phyloP scores from a whole-genome alignment of 1,140 invertebrate genomes.

The Diprion similis region DNA sequence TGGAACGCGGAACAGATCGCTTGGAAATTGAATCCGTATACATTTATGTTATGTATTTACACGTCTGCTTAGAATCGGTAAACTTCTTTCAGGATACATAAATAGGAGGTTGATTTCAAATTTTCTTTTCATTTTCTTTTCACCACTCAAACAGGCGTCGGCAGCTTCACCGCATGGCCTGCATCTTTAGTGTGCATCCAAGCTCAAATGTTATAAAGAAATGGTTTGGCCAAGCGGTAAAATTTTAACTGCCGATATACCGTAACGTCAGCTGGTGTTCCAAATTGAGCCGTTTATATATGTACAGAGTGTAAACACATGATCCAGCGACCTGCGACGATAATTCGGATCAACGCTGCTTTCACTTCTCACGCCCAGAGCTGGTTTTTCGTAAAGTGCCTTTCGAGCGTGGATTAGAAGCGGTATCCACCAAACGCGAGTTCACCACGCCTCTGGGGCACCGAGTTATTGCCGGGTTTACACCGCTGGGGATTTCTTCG shows the following conservation, averaged over 20 bases:
- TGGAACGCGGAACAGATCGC: too few species aligned
- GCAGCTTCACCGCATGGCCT: neutral
- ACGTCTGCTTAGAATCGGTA: too few species aligned
- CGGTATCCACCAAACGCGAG: neutral
- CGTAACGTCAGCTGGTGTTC: neutral
- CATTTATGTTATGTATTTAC: too few species aligned
- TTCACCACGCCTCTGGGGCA: neutral
- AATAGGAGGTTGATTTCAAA: neutral
- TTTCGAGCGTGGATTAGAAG: neutral
- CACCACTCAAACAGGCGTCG: too few species aligned
- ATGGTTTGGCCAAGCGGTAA: neutral
- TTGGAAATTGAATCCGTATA: too few species aligned
- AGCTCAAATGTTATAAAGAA: neutral
- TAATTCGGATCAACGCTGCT: constrained; percentile 5
- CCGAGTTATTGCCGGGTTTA: neutral
- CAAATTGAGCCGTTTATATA: neutral
- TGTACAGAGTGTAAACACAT: neutral
- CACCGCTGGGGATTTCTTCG: neutral
- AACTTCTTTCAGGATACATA: neutral
- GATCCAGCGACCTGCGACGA: neutral
- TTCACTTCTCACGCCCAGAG: neutral
- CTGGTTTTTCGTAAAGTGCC: neutral
- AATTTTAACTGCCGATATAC: neutral
- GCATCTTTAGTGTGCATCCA: neutral
- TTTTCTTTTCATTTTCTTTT: neutral